These are phyloP conservation scores for Protobothrops mucrosquamatus DNA, from an alignment of 2,113 vertebrate species.

Conservation along the genomic window DNA sequence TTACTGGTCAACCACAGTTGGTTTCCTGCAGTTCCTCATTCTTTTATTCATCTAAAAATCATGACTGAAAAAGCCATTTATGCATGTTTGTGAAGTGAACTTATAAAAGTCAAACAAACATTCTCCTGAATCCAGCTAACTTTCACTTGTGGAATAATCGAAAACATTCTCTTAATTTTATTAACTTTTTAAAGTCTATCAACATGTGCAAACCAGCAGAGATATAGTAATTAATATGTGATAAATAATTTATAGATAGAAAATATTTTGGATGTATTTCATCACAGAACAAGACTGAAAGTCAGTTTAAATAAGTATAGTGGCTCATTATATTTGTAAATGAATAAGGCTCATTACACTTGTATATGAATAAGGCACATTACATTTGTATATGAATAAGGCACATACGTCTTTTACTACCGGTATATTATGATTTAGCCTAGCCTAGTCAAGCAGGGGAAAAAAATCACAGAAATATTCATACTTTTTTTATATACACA, in stretches of 20 bases:
- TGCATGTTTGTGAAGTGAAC: not conserved
- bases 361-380: not conserved
- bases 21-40: not conserved
- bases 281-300: not conserved
- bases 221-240: not conserved
- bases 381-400: not conserved
- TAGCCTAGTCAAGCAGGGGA: not conserved
- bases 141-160: not conserved
- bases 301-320: not conserved
- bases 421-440: not conserved
- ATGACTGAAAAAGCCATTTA: not conserved
- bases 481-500: not conserved
- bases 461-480: not conserved
- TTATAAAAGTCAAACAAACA: not conserved
- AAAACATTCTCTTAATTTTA: not conserved
- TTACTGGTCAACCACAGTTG: constrained; percentile 12
- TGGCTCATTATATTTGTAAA: not conserved
- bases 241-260: not conserved
- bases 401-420: not conserved
- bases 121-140: not conserved
- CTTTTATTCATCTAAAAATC: not conserved
- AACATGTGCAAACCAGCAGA: not conserved
- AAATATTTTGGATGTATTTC: not conserved
- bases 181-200: too few relatives aligned
- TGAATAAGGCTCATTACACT: not conserved